Base-by-base conservation (phyloP, 2,113 vertebrate species). In the Triplophysa siluroides region DNA sequence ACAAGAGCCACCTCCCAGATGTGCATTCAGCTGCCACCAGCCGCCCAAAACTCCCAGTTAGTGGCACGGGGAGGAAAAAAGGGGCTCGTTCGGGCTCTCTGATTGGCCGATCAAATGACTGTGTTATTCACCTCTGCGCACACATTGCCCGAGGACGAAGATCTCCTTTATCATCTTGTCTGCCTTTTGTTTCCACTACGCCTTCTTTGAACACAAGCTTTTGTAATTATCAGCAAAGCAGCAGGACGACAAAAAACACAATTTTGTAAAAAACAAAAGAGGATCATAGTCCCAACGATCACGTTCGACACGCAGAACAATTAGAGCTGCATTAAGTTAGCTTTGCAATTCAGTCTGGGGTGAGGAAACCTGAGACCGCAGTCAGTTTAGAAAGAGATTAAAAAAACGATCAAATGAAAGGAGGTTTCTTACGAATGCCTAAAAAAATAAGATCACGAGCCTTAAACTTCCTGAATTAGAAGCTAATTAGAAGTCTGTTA, bases 401-500 rank as follows among this genome's bases (percentile, higher is more conserved):
- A 88, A 87, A 91, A 58, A 90, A 88, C 90, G 90, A 91, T 92
- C 86, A 90, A 92, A 90, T 88, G 68, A 90, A 90, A 88, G 73
- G 69, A 85, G 90, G 89, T 88, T 86, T 92, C 90, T 92, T 90
- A 11, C 21, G 1, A 85, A 87, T 87, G 84, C 81, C 84, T 87
- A 92, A 88, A 90, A 86, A 91, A 89, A 92, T 91, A 91, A 83
- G 81, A 88, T 83, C 86, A 66, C 67, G 41, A 65, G 74, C 73
- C 82, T 26, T 72, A 82, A 90, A 89, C 85, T 86, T 84, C 77
- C 76, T 84, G 77, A 88, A 91, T 88, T 88, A 81, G 84, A 79
- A 83, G 86, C 90, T 91, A 92, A 93, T 93, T 92, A 92, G 86
- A 91, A 91, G 88, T 90, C 87, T 90, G 89, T 91, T 91, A 87